Base-by-base conservation (phyloP, 2,888 invertebrate genomes). In the Conistra vaccinii region DNA sequence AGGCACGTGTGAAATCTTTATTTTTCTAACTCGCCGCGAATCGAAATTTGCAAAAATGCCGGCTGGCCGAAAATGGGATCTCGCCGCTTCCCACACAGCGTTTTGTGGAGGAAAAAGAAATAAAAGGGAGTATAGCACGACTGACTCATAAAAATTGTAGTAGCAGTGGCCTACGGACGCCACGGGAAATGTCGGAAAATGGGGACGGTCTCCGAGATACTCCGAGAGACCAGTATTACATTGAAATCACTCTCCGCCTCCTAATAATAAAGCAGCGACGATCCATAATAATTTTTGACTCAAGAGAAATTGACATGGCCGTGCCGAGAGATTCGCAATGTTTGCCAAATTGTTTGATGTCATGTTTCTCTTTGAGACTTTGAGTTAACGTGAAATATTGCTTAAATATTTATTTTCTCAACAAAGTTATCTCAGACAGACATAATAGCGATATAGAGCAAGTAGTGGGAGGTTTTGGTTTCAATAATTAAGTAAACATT, bases 121-220 rank as follows among this genome's bases (percentile, higher is more conserved):
- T 90, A 90, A 89, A 88, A 88, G 81, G 58, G 83, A 76, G 85
- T 81, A 87, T 83, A 86, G 89, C 88, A 88, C 89, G 91, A 88
- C 87, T 76, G 90, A 90, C 92, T 94, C 94, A 95, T 96, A 93
- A 95, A 95, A 94, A 89, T 94, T 96, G 93, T 93, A 95, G 89
- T 87, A 85, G 84, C 85, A 87, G 85, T 87, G 86, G 89, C 85
- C 90, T 87, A 83, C 87, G 83, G 85, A 83, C 83, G 88, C 83
- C 82, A 80, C 87, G 89, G 90, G 90, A 92, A 91, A 92, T 90
- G 91, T 88, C 88, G 89, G 89, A 91, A 85, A 92, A 92, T 89
- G 86, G 84, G 86, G 85, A 85, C 83, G 78, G 85, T 77, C 85
- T 84, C 84, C 78, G 81, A 85, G 84, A 85, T 76, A 69, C 70